A percentile compares a stretch with the other conserved stretches of the same genome.
These are phyloP conservation scores for Tanytarsus gracilentus DNA, from an alignment of 2,888 invertebrate species.

Conservation along the genomic window DNA sequence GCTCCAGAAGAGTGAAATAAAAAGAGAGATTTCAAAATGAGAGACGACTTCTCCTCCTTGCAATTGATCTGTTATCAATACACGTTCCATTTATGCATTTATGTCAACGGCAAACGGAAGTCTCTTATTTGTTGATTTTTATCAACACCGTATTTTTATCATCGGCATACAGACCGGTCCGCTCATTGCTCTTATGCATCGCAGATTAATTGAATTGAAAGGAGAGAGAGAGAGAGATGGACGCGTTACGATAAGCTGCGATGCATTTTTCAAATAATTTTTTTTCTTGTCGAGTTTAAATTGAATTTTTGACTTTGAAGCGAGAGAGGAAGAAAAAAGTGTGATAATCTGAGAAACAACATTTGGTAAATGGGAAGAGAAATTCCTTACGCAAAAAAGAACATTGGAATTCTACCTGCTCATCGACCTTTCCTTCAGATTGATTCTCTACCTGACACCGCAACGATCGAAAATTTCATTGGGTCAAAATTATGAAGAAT, in stretches of 20 bases:
- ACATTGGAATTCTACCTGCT: too few relatives aligned
- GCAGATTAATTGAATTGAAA: too few relatives aligned
- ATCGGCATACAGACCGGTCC: too few relatives aligned
- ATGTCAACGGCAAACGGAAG: slow-evolving; percentile 12
- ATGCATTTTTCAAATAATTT: background rate
- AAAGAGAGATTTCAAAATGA: background rate
- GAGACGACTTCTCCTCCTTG: background rate
- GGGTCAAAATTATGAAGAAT: too few relatives aligned
- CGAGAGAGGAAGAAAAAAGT: slow-evolving; percentile 11
- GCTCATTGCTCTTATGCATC: too few relatives aligned
- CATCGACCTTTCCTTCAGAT: too few relatives aligned
- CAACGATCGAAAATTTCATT: too few relatives aligned
- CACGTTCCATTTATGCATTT: slow-evolving; percentile 22
- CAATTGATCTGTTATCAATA: slow-evolving; percentile 17
- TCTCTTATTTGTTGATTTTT: slow-evolving; percentile 8
- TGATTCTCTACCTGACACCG: too few relatives aligned
- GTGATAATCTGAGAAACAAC: slow-evolving; percentile 24
- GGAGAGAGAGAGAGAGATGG: too few relatives aligned
- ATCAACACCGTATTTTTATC: slow-evolving; percentile 4
- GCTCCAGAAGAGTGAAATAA: background rate
- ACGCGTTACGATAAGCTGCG: too few relatives aligned
- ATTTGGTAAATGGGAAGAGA: slow-evolving; percentile 18
- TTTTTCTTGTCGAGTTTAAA: background rate
- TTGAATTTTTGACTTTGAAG: too few relatives aligned
- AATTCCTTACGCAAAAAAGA: background rate